Evolutionary conservation across 2,797 vertebrate species (phyloP).

Genomic region (Rhabdomys pumilio): DNA sequence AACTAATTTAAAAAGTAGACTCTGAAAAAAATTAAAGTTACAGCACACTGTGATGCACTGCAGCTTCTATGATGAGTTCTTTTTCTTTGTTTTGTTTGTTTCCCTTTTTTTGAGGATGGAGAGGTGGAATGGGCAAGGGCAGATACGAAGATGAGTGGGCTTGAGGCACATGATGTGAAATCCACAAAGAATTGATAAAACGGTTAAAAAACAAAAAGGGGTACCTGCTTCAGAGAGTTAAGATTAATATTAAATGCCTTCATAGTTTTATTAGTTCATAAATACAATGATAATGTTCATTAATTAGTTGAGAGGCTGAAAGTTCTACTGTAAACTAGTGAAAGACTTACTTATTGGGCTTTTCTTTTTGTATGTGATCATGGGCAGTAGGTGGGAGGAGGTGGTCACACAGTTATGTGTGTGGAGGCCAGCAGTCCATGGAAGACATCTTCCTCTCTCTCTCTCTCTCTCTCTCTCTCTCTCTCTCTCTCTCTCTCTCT

Average conservation of each 20-base stretch:
- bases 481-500: no score
- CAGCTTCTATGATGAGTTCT: neutral
- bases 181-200: neutral
- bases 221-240: neutral
- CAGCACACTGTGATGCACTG: neutral
- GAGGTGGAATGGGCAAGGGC: neutral
- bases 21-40: neutral
- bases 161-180: neutral
- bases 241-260: neutral
- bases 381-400: neutral
- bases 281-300: neutral
- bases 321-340: neutral
- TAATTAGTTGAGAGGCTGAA: neutral
- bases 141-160: neutral
- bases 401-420: no score
- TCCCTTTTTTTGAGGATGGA: neutral
- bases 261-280: conserved; percentile 4
- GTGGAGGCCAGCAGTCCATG: neutral
- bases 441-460: no score
- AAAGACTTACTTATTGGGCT: neutral
- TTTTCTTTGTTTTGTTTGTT: neutral
- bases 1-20: no score
- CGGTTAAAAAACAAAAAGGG: neutral
- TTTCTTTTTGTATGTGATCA: neutral
- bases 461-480: neutral